Conservation (phyloP, 35 echinoderm and acorn worm species). For the Lytechinus variegatus region DNA sequence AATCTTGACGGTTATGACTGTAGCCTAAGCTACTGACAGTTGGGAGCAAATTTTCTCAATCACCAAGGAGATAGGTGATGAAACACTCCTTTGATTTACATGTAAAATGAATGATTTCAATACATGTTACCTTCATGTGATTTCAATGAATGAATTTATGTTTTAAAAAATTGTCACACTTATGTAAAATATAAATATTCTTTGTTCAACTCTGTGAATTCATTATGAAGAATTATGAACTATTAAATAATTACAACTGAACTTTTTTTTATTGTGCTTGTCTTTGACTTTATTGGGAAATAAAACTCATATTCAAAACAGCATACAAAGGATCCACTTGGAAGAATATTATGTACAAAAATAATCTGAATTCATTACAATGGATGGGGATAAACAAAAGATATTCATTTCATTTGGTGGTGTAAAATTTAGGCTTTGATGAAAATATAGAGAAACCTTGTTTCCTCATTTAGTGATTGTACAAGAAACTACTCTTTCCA, state of each 20-base stretch:
- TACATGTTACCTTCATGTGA: no score
- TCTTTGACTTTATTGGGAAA: not conserved
- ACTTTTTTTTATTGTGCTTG: not conserved
- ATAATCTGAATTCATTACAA: not conserved
- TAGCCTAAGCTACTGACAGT: no score
- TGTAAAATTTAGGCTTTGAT: not conserved
- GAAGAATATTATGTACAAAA: constrained; percentile 8
- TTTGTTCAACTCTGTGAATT: not conserved
- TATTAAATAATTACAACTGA: not conserved
- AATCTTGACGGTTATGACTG: no score
- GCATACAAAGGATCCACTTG: not conserved
- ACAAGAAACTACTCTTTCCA: no score
- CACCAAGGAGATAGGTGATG: no score
- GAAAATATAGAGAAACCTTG: not conserved
- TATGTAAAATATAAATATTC: not conserved
- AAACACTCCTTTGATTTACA: no score
- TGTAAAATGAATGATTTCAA: no score
- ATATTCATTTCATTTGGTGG: not conserved
- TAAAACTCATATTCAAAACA: constrained; percentile 3
- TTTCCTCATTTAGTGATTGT: not conserved
- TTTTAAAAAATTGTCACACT: not conserved
- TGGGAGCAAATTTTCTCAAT: no score
- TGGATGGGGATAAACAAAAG: not conserved
- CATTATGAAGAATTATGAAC: not conserved
- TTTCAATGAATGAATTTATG: not conserved